Percentiles rank a stretch among this genome's conserved stretches.
Evolutionary conservation across 1,140 invertebrate species (phyloP).

Genomic region (Scaptomyza montana): DNA sequence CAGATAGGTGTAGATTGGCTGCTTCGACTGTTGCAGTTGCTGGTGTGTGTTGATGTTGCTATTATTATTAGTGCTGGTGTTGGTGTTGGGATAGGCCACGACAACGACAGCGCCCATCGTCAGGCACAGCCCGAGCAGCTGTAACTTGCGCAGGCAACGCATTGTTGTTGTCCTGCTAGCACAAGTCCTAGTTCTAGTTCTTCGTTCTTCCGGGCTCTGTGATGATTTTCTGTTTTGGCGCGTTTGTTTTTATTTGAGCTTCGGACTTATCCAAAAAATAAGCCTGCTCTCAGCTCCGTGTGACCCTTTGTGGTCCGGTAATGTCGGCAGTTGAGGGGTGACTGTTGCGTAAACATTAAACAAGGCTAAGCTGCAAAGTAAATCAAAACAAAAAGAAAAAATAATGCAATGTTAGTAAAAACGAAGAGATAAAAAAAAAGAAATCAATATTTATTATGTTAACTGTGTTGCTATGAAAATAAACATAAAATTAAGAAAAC

Average conservation of each 20-base stretch:
- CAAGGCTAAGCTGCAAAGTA: slow-evolving; percentile 54
- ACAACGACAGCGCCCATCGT: slow-evolving; percentile 21
- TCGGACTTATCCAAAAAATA: slow-evolving; percentile 60
- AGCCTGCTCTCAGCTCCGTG: slow-evolving; percentile 37
- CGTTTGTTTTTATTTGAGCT: slow-evolving; percentile 58
- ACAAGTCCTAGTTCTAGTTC: slow-evolving; percentile 9
- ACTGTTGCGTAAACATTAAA: slow-evolving; percentile 58
- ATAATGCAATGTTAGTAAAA: slow-evolving; percentile 73
- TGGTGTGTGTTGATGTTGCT: slow-evolving; percentile 31
- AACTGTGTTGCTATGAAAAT: slow-evolving; percentile 16
- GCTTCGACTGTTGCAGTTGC: slow-evolving; percentile 34
- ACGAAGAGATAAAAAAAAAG: slow-evolving; percentile 24
- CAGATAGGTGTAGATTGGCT: slow-evolving; percentile 65
- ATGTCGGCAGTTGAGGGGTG: slow-evolving; percentile 32
- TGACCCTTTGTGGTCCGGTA: slow-evolving; percentile 40
- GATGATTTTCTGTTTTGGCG: slow-evolving; percentile 14
- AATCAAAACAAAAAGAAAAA: slow-evolving; percentile 42
- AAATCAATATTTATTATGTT: slow-evolving; percentile 16
- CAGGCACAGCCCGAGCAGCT: slow-evolving; percentile 48
- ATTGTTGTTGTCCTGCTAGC: slow-evolving; percentile 44
- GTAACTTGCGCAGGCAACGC: slow-evolving; percentile 51
- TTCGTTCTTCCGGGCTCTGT: background rate
- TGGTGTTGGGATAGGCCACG: slow-evolving; percentile 51
- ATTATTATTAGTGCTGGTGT: slow-evolving; percentile 34
- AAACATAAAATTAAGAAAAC: slow-evolving; percentile 35